Evolutionary conservation across 2,113 vertebrate species (phyloP).

Genomic region (Carassius carassius): DNA sequence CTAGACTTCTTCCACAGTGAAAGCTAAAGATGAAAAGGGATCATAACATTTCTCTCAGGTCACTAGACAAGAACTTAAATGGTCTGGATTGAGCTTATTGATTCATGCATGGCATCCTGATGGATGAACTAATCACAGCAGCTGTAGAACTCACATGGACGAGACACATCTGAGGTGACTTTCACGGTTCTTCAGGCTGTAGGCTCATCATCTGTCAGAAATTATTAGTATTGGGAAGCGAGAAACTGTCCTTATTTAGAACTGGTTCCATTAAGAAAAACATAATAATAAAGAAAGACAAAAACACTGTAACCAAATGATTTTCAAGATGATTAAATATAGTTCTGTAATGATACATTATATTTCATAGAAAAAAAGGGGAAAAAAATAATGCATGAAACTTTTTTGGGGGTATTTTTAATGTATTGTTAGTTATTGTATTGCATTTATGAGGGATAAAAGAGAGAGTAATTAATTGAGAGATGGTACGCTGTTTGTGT

Average conservation of each 20-base stretch:
- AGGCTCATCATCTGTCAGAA: not conserved
- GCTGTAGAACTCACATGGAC: not conserved
- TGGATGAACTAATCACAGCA: slow-evolving; percentile 36
- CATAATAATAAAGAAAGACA: not conserved
- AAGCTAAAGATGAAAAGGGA: slow-evolving; percentile 13
- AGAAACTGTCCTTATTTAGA: not conserved
- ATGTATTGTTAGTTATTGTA: too few species aligned
- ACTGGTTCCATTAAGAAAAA: not conserved
- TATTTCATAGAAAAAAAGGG: too few species aligned
- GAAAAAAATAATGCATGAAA: too few species aligned
- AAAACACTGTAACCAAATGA: too few species aligned
- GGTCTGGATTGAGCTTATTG: slow-evolving; percentile 13
- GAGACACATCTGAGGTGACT: not conserved
- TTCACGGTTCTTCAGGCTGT: slow-evolving; percentile 11
- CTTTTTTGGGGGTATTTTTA: too few species aligned
- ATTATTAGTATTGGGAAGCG: not conserved
- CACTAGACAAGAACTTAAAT: slow-evolving; percentile 20
- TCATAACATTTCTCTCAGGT: slow-evolving; percentile 37
- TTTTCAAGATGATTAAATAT: not conserved
- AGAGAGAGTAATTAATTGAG: too few species aligned
- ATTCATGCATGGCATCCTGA: slow-evolving; percentile 24
- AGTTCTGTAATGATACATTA: not conserved
- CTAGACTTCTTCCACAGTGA: not conserved
- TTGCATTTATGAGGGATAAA: too few species aligned
- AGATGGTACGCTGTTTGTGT: too few species aligned